These are phyloP conservation scores for Drosophila kikkawai DNA, from an alignment of 1,140 invertebrate species.

Conservation along the genomic window DNA sequence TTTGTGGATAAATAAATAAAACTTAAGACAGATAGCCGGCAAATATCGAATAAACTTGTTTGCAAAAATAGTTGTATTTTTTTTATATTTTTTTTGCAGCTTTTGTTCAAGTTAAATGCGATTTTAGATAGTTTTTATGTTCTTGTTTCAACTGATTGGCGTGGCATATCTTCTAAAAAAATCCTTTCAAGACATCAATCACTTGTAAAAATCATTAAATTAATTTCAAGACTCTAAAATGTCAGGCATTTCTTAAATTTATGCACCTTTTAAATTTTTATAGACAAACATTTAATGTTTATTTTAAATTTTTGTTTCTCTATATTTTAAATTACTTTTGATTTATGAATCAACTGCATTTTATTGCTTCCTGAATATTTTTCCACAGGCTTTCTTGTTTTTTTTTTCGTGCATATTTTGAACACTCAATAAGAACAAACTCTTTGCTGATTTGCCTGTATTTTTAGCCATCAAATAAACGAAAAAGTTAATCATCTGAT, in stretches of 20 bases:
- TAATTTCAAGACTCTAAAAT: background rate
- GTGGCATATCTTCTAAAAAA: background rate
- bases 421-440: conserved; percentile 27
- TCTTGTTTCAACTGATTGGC: background rate
- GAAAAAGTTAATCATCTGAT: conserved; percentile 24
- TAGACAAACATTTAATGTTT: background rate
- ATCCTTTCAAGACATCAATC: conserved; percentile 5
- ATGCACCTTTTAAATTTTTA: background rate
- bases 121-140: conserved; percentile 4
- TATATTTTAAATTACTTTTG: background rate
- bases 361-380: conserved; percentile 11
- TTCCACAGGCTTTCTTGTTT: conserved; percentile 3
- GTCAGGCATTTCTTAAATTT: background rate
- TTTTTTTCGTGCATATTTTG: conserved; percentile 19
- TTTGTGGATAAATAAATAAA: conserved; percentile 9
- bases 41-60: conserved; percentile 12
- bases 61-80: conserved; percentile 8
- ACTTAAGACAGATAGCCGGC: conserved; percentile 2
- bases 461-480: conserved; percentile 30
- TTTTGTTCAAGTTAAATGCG: background rate
- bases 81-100: background rate
- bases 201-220: background rate
- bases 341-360: conserved; percentile 3
- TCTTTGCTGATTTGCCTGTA: background rate
- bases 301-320: background rate